phyloP scores from a whole-genome alignment of 2,888 invertebrate species.

The Sinohyriopsis cumingii region DNA sequence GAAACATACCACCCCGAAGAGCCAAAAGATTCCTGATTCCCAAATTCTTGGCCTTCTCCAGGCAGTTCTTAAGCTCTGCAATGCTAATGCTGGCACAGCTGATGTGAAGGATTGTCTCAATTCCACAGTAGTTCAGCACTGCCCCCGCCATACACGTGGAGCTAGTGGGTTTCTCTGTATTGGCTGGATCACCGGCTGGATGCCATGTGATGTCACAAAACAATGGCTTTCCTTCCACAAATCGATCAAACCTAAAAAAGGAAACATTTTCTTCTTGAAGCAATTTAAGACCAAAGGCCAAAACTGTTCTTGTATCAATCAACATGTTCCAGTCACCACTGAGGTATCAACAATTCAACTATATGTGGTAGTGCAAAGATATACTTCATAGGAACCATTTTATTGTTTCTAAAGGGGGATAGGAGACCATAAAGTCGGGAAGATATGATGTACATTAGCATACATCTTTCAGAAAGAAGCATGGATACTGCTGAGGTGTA shows the following conservation, averaged over 20 bases:
- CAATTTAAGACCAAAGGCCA: too few relatives aligned
- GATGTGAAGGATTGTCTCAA: constrained; percentile 78
- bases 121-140: constrained; percentile 75
- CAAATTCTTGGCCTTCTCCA: constrained; percentile 77
- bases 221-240: constrained; percentile 75
- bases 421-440: too few relatives aligned
- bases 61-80: constrained; percentile 71
- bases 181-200: constrained; percentile 75
- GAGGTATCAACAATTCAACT: too few relatives aligned
- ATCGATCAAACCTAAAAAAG: constrained; percentile 73
- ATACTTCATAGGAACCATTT: too few relatives aligned
- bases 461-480: too few relatives aligned
- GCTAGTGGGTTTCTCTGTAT: constrained; percentile 75
- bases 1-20: constrained; percentile 81
- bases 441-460: too few relatives aligned
- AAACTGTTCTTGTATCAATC: too few relatives aligned
- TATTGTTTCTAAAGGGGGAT: too few relatives aligned
- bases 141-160: constrained; percentile 76
- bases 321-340: too few relatives aligned
- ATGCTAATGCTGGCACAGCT: constrained; percentile 74
- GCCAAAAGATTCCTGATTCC: constrained; percentile 82
- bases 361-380: too few relatives aligned
- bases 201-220: constrained; percentile 79
- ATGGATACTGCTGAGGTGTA: too few relatives aligned
- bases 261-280: background rate